Evolutionary conservation across 2,797 vertebrate species (phyloP), one percentile per base, ranked within the genome.

Genomic region (Takifugu rubripes): DNA sequence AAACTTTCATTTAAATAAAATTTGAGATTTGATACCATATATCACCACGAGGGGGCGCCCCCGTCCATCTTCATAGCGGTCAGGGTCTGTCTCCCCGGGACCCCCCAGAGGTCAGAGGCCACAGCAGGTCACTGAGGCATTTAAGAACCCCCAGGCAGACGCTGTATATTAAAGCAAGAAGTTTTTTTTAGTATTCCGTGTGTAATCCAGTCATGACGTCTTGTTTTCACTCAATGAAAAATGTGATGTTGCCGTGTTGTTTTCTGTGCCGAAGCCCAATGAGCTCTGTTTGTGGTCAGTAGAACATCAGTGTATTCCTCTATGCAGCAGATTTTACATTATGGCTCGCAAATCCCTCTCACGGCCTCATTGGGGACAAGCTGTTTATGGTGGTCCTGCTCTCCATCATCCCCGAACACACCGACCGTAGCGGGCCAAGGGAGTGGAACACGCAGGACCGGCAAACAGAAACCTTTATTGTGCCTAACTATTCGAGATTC

Each of bases 151-250:
- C 91, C 21, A 92, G 90, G 79, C 64, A 45, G 47, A 83, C 72
- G 84, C 85, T 87, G 91, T 91, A 92, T 90, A 87, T 91, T 90
- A 85, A 93, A 92, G 92, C 83, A 72, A 93, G 91, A 91, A 84
- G 91, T 97, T 86, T 92, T 48, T 94, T 94, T 91, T 93, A 92
- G 91, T 94, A 92, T 92, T 77, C 90, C 91, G 91, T 40, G 90
- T 90, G 91, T 74, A 85, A 81, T 74, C 81, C 78, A 79, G 72
- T 93, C 93, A 90, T 93, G 90, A 91, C 85, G 89, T 89, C 92
- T 85, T 81, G 77, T 86, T 89, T 88, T 84, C 67, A 70, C 64
- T 80, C 74, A 74, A 52, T 75, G 90, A 84, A 88, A 90, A 85
- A 87, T 88, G 88, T 91, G 85, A 90, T 87, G 91, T 91, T 93